These are phyloP conservation scores for Tenualosa thibaudeaui DNA, from an alignment of 2,797 vertebrate species.

Conservation along the genomic window DNA sequence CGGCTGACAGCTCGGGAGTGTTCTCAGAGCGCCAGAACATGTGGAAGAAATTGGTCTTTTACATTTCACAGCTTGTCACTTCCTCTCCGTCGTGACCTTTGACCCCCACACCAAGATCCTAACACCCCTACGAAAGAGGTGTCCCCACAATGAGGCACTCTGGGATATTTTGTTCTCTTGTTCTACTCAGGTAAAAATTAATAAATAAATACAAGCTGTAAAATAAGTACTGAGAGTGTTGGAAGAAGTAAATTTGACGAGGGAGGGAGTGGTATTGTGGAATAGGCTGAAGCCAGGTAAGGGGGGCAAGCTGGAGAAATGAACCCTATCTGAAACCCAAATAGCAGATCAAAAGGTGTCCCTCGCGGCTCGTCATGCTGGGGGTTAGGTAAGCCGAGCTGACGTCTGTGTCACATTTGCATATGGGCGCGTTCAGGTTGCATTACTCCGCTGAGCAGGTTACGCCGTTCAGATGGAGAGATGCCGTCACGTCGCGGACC, in stretches of 20 bases:
- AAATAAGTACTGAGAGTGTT: conserved; percentile 15
- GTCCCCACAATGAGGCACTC: conserved; percentile 81
- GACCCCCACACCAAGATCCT: conserved; percentile 89
- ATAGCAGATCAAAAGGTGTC: conserved; percentile 80
- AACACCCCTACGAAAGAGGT: conserved; percentile 91
- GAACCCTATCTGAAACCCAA: conserved; percentile 69
- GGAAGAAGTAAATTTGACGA: conserved; percentile 6
- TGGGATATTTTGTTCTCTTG: conserved; percentile 77
- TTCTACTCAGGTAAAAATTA: conserved; percentile 65
- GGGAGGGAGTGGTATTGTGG: not conserved
- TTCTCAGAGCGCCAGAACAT: conserved; percentile 89
- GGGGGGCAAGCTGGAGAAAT: conserved; percentile 62
- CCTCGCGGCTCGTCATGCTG: conserved; percentile 61
- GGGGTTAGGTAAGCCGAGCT: conserved; percentile 64
- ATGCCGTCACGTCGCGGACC: conserved; percentile 64
- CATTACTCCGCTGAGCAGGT: conserved; percentile 68
- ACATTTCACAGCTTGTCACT: conserved; percentile 99
- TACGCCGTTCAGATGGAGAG: conserved; percentile 66
- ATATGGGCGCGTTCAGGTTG: conserved; percentile 72
- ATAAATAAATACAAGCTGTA: conserved; percentile 51
- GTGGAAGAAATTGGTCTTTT: conserved; percentile 99
- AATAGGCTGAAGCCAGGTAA: conserved; percentile 51
- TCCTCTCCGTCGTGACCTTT: conserved; percentile 92
- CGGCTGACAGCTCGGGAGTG: conserved; percentile 85
- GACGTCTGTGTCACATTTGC: conserved; percentile 70